Evolutionary conservation across 2,888 invertebrate species (phyloP), one percentile per base, ranked within the genome.

Genomic region (Gastracanthus pulcherrimus): DNA sequence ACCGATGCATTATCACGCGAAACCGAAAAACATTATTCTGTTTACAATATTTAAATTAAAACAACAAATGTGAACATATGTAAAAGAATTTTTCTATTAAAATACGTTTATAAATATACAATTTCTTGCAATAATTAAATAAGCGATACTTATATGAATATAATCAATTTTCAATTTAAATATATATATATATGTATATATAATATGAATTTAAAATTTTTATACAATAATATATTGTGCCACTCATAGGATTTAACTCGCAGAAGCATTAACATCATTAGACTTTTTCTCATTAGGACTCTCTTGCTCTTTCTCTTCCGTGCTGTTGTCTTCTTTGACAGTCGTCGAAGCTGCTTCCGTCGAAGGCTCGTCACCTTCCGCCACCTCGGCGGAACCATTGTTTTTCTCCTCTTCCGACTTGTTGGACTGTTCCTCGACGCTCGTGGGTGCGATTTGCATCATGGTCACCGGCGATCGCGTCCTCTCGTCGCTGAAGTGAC

Each of bases 381-480:
- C 19, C n/a, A 69, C 71, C 13, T n/a, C n/a, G n/a, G n/a, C n/a
- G n/a, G n/a, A 26, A n/a, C 16, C 45, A 3, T 13, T 45, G 45
- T n/a, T 45, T 45, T 3, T n/a, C 23, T 55, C 55, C 23, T 55
- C 26, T 7, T 83, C 69, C 23, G 45, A 48, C 45, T 80, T 75
- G 6, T 75, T 76, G 2, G 69, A 70, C n/a, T 76, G 82, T 5
- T 85, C 85, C 13, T 84, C 86, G 3, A 82, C 78, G 31, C 82
- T 78, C 26, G 62, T 80, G 0, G 87, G 84, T 1, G 79, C 85
- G 45, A 85, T 86, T 58, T 87, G 87, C 82, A 86, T 86, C 85
- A 87, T 87, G 34, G 87, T 87, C 11, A 87, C 82, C 16, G 87
- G 87, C 3, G 87, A 85, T 34, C 84, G 83, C 1, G 79, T 75